Percentiles rank a stretch among this genome's conserved stretches.
Conservation (phyloP, 2,888 invertebrate genomes). For the Selenia dentaria region DNA sequence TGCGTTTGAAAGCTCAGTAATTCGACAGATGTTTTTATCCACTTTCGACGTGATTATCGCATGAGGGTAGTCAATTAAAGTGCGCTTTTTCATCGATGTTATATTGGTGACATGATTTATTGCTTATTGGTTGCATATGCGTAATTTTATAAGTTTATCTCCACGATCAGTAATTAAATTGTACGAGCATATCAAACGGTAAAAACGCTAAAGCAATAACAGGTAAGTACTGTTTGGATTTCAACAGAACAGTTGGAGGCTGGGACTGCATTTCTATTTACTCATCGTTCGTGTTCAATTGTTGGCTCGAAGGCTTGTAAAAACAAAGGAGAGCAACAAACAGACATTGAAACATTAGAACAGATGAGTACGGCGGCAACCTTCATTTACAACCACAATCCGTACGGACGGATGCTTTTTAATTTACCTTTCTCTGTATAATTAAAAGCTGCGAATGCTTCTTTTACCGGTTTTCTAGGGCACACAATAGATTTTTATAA, state of each 20-base stretch:
- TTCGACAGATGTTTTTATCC: slow-evolving; percentile 43
- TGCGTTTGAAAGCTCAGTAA: slow-evolving; percentile 39
- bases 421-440: slow-evolving; percentile 77
- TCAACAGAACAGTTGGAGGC: neutral
- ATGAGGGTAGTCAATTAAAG: slow-evolving; percentile 27
- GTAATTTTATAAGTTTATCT: neutral
- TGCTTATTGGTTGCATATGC: neutral
- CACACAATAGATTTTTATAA: slow-evolving; percentile 58
- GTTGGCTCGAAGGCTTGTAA: slow-evolving; percentile 38
- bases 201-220: too few relatives aligned
- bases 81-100: slow-evolving; percentile 17
- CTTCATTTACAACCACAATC: slow-evolving; percentile 59
- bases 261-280: slow-evolving; percentile 33
- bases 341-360: slow-evolving; percentile 43
- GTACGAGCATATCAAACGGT: too few relatives aligned
- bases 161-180: too few relatives aligned
- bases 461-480: slow-evolving; percentile 53
- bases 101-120: slow-evolving; percentile 18
- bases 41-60: slow-evolving; percentile 17
- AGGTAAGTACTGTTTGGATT: neutral
- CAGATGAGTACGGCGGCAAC: slow-evolving; percentile 53
- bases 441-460: slow-evolving; percentile 66
- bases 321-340: slow-evolving; percentile 25
- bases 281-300: slow-evolving; percentile 45
- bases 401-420: slow-evolving; percentile 72